These are phyloP conservation scores for Tachysurus vachellii DNA, from an alignment of 2,113 vertebrate genomes.

Conservation along the genomic window DNA sequence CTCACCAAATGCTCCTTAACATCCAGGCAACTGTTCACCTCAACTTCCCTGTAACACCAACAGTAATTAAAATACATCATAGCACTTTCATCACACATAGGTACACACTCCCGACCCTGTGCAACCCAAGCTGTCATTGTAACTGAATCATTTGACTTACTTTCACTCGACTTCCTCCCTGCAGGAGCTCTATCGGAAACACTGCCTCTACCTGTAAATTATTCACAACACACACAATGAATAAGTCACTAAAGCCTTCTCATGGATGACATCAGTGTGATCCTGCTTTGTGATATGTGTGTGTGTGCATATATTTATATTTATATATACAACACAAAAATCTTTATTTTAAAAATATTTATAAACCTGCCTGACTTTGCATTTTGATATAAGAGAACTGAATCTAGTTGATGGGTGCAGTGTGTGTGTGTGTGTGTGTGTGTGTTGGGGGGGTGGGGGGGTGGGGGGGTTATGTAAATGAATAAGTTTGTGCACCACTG, in stretches of 20 bases:
- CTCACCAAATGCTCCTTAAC: conserved; percentile 2
- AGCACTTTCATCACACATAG: conserved; percentile 12
- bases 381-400: background rate
- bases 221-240: conserved; percentile 32
- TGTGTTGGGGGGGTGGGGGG: too few species aligned
- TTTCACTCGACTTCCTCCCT: conserved; percentile 20
- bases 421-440: too few species aligned
- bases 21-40: background rate
- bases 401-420: too few species aligned
- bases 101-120: background rate
- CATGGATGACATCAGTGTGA: background rate
- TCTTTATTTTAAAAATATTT: too few species aligned
- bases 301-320: too few species aligned
- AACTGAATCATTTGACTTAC: conserved; percentile 9
- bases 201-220: conserved; percentile 16
- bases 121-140: conserved; percentile 14
- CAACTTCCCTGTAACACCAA: background rate
- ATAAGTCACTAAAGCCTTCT: conserved; percentile 6
- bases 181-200: conserved; percentile 8
- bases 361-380: background rate
- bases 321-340: too few species aligned
- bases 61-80: conserved; percentile 19
- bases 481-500: background rate
- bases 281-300: background rate
- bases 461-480: background rate